Evolutionary conservation across 1,140 invertebrate species (phyloP).

Genomic region (Drosophila pallidifrons): DNA sequence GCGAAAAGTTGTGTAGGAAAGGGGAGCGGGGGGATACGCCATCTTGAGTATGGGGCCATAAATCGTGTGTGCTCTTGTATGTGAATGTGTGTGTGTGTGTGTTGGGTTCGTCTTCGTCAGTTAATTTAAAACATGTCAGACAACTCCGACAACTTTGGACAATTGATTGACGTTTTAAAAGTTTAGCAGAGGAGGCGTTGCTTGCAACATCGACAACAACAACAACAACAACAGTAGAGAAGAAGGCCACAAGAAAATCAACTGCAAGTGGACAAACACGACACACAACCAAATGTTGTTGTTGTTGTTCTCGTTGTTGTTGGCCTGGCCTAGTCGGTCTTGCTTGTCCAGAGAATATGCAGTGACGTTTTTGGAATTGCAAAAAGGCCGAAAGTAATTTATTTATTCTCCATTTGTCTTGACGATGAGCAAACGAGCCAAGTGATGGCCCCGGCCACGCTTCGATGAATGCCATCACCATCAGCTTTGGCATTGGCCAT

Average conservation of each 20-base stretch:
- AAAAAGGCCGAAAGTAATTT: conserved; percentile 82
- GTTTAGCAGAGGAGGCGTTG: conserved; percentile 72
- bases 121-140: conserved; percentile 84
- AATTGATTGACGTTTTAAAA: conserved; percentile 84
- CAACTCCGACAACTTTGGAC: conserved; percentile 82
- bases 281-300: conserved; percentile 66
- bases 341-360: conserved; percentile 49
- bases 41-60: conserved; percentile 75
- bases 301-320: not conserved
- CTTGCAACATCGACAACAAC: conserved; percentile 57
- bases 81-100: conserved; percentile 15
- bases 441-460: conserved; percentile 71
- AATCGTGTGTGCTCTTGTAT: conserved; percentile 49
- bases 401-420: conserved; percentile 83
- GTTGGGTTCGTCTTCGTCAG: conserved; percentile 81
- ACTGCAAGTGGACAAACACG: conserved; percentile 57
- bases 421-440: conserved; percentile 83
- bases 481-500: not conserved
- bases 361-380: conserved; percentile 74
- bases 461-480: conserved; percentile 77
- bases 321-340: conserved; percentile 1
- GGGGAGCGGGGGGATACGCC: conserved; percentile 30
- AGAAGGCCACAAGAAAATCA: conserved; percentile 58
- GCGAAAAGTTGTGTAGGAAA: not conserved
- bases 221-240: conserved; percentile 35